Evolutionary conservation across 1,140 invertebrate genomes (phyloP), one percentile per base, ranked within the genome.

Genomic region (Planococcus citri): DNA sequence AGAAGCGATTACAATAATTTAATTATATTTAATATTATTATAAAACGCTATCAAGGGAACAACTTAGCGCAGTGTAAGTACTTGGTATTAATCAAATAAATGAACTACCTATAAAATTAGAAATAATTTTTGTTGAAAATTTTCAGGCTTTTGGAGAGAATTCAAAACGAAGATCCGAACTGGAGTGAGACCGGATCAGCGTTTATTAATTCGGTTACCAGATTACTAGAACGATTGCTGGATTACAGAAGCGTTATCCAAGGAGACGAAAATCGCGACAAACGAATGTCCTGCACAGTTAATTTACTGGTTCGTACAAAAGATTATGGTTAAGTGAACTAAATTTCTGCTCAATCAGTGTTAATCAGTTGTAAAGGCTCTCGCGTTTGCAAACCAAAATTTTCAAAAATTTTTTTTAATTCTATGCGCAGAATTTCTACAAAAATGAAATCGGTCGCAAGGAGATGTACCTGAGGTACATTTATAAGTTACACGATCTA

Each of bases 241-340:
- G 94, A 97, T 80, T 97, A 97, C 78, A 85, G 92, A 68, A 92
- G 89, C 75, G 91, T 95, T 3, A 91, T 94, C 78, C 89, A 94
- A 75, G 91, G 91, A 1, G 91, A 94, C 76, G 92, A 95, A 75
- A 94, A 95, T 78, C 81, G 91, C 24, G 92, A 95, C 75, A 95
- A 95, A 78, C 82, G 94, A 51, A 97, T 98, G 94, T 94, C 92
- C 2, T 97, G 95, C 77, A 98, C 94, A 1, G 94, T 97, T 58
- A 97, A 97, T 81, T 81, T 98, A 71, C 80, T 98, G 78, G 91
- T 90, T 78, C 80, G 79, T 76, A 27, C 71, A 33, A 6, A 37
- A 22, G 27, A 27, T 69, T 58, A 25, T 17, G n/a, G n/a, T n/a
- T n/a, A n/a, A n/a, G n/a, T n/a, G n/a, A n/a, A n/a, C n/a, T n/a